phyloP scores from a whole-genome alignment of 2,797 vertebrate genomes.

The Miichthys miiuy region DNA sequence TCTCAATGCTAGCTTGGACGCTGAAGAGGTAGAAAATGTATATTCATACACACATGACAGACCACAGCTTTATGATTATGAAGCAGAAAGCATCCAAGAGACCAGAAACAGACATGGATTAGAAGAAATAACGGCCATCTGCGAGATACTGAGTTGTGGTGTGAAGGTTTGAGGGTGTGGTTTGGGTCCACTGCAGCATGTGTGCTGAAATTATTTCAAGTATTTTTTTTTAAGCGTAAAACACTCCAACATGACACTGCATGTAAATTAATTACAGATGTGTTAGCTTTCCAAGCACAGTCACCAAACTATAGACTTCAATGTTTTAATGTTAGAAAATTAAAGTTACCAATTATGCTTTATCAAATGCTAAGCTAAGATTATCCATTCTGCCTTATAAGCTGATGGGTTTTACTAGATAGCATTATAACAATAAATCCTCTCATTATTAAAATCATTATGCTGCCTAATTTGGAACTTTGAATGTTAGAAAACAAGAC shows the following conservation, averaged over 20 bases:
- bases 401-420: neutral
- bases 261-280: neutral
- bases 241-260: neutral
- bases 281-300: neutral
- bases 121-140: neutral
- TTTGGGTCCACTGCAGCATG: neutral
- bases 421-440: neutral
- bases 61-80: neutral
- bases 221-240: neutral
- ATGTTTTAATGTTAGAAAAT: too few species aligned
- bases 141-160: neutral
- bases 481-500: neutral
- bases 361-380: too few species aligned
- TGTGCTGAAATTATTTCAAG: neutral
- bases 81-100: neutral
- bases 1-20: neutral
- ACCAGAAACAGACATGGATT: neutral
- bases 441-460: neutral
- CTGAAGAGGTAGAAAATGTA: neutral
- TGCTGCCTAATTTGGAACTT: too few species aligned
- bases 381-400: too few species aligned
- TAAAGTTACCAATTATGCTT: too few species aligned
- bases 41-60: neutral
- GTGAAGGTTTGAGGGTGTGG: neutral
- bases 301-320: neutral